phyloP scores from a whole-genome alignment of 2,888 invertebrate genomes.

The Eremobia ochroleuca region DNA sequence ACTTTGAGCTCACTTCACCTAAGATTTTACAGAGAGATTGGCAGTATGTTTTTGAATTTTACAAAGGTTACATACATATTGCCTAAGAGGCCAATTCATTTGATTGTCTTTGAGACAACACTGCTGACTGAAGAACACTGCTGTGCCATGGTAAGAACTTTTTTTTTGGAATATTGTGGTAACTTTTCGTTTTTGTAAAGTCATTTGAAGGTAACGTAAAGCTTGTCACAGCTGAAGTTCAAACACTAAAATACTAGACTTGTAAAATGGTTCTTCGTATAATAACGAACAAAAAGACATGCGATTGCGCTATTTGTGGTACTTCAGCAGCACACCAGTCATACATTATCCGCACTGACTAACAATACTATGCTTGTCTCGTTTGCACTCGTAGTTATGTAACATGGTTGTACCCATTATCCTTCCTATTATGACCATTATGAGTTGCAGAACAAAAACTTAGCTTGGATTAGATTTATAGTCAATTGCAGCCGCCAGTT shows the following conservation, averaged over 20 bases:
- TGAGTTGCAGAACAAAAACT: conserved; percentile 28
- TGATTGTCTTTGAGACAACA: not conserved
- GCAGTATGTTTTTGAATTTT: not conserved
- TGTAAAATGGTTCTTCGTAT: conserved; percentile 1
- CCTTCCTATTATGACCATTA: conserved; percentile 1
- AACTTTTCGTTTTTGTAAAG: not conserved
- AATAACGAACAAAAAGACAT: conserved; percentile 19
- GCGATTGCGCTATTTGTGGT: conserved; percentile 40
- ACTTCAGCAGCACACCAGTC: conserved; percentile 1
- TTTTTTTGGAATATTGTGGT: not conserved
- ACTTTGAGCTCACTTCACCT: no score
- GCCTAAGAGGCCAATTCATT: not conserved
- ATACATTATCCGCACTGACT: conserved; percentile 4
- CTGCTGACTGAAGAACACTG: not conserved
- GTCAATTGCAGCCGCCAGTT: conserved; percentile 2
- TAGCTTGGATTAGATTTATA: conserved; percentile 20
- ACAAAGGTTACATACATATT: not conserved
- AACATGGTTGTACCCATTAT: not conserved
- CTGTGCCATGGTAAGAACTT: not conserved
- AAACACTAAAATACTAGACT: not conserved
- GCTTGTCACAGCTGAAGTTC: not conserved
- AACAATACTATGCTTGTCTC: conserved; percentile 12
- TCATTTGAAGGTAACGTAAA: not conserved
- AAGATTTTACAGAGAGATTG: not conserved
- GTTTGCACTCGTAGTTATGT: conserved; percentile 2